A percentile compares a stretch with the other conserved stretches of the same genome.
Conservation (phyloP, 2,113 vertebrate species). For the Megaleporinus macrocephalus region DNA sequence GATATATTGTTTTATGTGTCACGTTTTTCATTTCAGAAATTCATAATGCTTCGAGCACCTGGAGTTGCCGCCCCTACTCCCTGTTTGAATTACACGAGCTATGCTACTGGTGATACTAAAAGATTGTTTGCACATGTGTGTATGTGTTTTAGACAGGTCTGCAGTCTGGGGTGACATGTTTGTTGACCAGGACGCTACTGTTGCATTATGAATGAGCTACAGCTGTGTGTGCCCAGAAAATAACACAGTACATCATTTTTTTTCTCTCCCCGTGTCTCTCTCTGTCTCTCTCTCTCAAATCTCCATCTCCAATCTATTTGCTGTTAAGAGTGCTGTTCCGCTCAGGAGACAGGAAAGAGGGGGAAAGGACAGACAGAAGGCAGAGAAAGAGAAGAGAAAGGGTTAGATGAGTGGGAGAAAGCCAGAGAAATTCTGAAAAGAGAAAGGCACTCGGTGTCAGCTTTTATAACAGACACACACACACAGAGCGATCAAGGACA, state of each 20-base stretch:
- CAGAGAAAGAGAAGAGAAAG: slow-evolving; percentile 23
- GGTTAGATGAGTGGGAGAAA: slow-evolving; percentile 9
- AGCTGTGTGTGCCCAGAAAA: slow-evolving; percentile 17
- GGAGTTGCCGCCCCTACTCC: background rate
- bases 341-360: background rate
- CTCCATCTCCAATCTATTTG: slow-evolving; percentile 17
- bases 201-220: slow-evolving; percentile 45
- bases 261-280: slow-evolving; percentile 38
- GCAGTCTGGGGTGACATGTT: slow-evolving; percentile 19
- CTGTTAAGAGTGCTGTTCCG: slow-evolving; percentile 30
- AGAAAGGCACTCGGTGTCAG: slow-evolving; percentile 23
- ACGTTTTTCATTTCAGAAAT: background rate
- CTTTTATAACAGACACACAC: slow-evolving; percentile 8
- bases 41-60: background rate
- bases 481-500: slow-evolving; percentile 34
- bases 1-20: background rate
- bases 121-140: background rate
- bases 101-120: background rate
- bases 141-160: slow-evolving; percentile 11
- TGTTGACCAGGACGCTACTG: slow-evolving; percentile 39
- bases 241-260: background rate
- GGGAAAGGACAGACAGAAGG: slow-evolving; percentile 20
- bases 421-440: slow-evolving; percentile 1
- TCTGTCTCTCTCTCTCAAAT: background rate
- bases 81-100: background rate